phyloP scores from a whole-genome alignment of 2,888 invertebrate genomes.

The Pseudococcus jackbeardsleyi region DNA sequence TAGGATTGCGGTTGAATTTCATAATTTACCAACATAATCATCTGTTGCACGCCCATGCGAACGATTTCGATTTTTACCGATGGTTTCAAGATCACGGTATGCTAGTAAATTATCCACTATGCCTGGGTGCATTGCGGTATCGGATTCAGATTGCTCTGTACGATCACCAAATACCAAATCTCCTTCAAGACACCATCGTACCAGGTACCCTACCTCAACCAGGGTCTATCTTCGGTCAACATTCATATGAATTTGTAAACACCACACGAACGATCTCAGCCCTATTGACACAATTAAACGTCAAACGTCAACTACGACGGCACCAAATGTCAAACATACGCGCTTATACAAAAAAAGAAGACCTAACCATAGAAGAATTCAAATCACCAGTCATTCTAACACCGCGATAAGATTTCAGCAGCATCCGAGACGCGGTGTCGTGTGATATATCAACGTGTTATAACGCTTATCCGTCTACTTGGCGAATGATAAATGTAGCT shows the following conservation, averaged over 20 bases:
- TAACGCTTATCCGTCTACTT: background rate
- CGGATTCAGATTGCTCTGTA: background rate
- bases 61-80: constrained; percentile 39
- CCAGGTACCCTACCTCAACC: background rate
- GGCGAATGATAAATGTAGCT: constrained; percentile 33
- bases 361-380: constrained; percentile 9
- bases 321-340: background rate
- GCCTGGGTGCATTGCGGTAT: background rate
- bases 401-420: constrained; percentile 42
- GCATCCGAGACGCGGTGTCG: background rate
- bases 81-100: background rate
- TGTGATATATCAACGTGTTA: constrained; percentile 24
- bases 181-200: background rate
- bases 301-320: background rate
- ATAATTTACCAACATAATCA: constrained; percentile 23
- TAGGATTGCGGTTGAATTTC: constrained; percentile 18
- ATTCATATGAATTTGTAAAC: background rate
- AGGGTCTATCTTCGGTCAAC: background rate
- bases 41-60: background rate
- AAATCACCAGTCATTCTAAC: constrained; percentile 33
- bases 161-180: background rate
- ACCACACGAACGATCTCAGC: background rate
- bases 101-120: background rate
- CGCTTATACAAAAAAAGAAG: constrained; percentile 1
- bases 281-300: constrained; percentile 54